Base-by-base conservation (phyloP, 2,888 invertebrate genomes). In the Eulithis testata region DNA sequence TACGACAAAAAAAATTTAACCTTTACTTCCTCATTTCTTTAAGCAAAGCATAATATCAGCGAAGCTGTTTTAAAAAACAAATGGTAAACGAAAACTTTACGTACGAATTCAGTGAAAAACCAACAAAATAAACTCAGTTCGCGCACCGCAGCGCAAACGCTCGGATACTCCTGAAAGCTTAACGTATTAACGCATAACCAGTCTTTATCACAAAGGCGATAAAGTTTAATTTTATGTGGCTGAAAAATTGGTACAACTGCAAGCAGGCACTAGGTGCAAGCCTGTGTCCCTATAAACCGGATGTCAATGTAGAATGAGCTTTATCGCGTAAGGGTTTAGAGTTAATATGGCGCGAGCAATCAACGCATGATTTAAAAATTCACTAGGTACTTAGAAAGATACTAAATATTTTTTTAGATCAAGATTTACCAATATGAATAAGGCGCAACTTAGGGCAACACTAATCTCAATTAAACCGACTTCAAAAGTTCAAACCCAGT, bases 161-260 rank as follows among this genome's bases (percentile, higher is more conserved):
- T 51, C 53, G 64, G 55, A 65, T 67, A 64, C 65, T 69, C 54
- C 65, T 56, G 56, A 58, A 54, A 63, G 63, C 63, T 71, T 66
- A 45, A 68, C 68, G 62, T 66, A 64, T 67, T 65, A 69, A 65
- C 68, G 66, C 70, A 68, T 70, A 63, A 66, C 72, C 65, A 60
- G 57, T 53, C 65, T 63, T 63, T 66, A 66, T 66, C 63, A 69
- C 60, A 61, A 68, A 56, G 27, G 63, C 59, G 59, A 70, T 73
- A 75, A 71, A 76, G 67, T 76, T 74, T 71, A 73, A 75, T 77
- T 76, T 73, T 65, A 75, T 73, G 65, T 66, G 62, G 64, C 66
- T 72, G 73, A 73, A 76, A 76, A 74, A 74, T 70, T 70, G 57
- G 51, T 52, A 47, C 56, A 47, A 44, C 55, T 65, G 8, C 56